Conservation (phyloP, 2,797 vertebrate genomes). For the Sebastes minor region DNA sequence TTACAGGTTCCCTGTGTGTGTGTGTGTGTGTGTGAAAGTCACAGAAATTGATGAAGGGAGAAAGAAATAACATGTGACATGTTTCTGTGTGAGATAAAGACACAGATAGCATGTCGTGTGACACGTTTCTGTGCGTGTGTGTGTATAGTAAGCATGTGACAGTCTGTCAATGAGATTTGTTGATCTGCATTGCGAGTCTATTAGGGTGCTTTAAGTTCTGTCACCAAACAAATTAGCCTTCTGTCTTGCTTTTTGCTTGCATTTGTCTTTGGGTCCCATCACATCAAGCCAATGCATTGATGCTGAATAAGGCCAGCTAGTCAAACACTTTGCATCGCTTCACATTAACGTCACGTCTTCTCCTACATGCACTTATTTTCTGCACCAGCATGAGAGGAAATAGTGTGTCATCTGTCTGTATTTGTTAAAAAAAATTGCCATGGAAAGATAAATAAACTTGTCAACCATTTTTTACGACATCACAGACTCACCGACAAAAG, state of each 20-base stretch:
- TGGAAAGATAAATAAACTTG: neutral
- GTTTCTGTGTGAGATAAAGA: neutral
- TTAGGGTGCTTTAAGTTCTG: neutral
- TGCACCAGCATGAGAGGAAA: neutral
- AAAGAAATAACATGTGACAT: slow-evolving; percentile 5
- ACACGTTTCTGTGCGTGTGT: slow-evolving; percentile 1
- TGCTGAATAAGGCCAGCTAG: neutral
- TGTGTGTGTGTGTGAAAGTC: slow-evolving; percentile 1
- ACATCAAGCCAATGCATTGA: neutral
- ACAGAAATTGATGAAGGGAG: slow-evolving; percentile 8
- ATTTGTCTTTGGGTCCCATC: too few species aligned
- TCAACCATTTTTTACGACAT: neutral
- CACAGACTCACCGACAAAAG: neutral
- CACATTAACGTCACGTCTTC: neutral
- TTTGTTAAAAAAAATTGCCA: neutral
- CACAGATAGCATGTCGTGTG: neutral
- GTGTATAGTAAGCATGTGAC: neutral
- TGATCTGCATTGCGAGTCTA: neutral
- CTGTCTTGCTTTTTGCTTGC: neutral
- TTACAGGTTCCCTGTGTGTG: slow-evolving; percentile 1
- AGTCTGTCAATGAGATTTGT: neutral
- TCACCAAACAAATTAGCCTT: neutral
- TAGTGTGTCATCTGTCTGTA: neutral
- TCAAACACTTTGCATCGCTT: neutral
- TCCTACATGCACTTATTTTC: neutral